Base-by-base conservation (phyloP, 2,888 invertebrate genomes). In the Scaptomyza flava region DNA sequence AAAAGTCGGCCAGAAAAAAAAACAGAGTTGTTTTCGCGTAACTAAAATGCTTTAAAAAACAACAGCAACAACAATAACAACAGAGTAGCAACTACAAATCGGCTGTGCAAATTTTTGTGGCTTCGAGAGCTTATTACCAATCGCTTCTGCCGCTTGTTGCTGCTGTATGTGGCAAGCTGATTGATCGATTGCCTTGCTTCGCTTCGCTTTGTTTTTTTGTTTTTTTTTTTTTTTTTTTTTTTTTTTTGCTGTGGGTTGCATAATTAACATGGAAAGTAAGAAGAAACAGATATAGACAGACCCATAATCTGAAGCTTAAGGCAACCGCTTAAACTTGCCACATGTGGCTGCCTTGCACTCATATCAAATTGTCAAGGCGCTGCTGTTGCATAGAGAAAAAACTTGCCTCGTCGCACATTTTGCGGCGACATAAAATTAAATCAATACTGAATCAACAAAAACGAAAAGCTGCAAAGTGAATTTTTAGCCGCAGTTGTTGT, bases 221-320 rank as follows among this genome's bases (percentile, higher is more conserved):
- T 12, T 6, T n/a, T 2, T 38, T 7, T 33, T 52, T 50, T 65
- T 48, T 12, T 6, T n/a, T 2, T 38, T 7, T 38, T 7, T 38
- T 38, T 14, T 2, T 41, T 41, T 41, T 41, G 78, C 67, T 64
- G 63, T 76, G 65, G 68, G 69, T 83, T 83, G 89, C 82, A 83
- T 83, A 89, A 83, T 83, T 89, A 89, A 83, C 84, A 75, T 78
- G 85, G 73, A 76, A 77, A 67, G 80, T 61, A 69, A 74, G 50
- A 62, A 68, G 79, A 58, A 57, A 48, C 47, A 58, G 57, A 45
- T 27, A 33, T 34, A 45, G 42, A 34, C 38, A 34, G 14, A 7
- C 14, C 14, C 56, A 56, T 57, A 48, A 72, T 51, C 60, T 30
- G 57, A 48, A 59, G 47, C 60, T 30, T 30, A 47, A 20, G 52